Conservation (phyloP, 2,797 vertebrate species). For the Labroides dimidiatus region DNA sequence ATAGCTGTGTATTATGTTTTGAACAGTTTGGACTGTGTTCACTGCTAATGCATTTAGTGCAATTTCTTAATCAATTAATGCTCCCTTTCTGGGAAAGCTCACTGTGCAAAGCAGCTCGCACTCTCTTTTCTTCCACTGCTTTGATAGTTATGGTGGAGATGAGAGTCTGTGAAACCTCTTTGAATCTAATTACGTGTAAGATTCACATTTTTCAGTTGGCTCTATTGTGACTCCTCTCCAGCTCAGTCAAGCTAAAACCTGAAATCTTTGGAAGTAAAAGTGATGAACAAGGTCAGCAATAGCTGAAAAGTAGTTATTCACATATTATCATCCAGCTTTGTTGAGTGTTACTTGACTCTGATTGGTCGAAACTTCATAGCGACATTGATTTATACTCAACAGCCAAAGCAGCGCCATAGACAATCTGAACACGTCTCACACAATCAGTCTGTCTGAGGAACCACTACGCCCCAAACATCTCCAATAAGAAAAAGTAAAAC, state of each 20-base stretch:
- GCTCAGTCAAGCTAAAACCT: slow-evolving; percentile 2
- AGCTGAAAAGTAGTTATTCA: neutral
- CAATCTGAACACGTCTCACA: too few relatives aligned
- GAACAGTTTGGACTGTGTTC: slow-evolving; percentile 13
- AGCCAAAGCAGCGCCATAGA: too few relatives aligned
- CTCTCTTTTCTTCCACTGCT: slow-evolving; percentile 13
- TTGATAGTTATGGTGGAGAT: slow-evolving; percentile 20
- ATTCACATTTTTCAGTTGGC: slow-evolving; percentile 1
- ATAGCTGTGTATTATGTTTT: slow-evolving; percentile 35
- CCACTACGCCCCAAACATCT: too few relatives aligned
- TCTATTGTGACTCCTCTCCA: neutral
- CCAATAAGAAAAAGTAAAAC: too few relatives aligned
- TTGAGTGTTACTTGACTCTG: too few relatives aligned
- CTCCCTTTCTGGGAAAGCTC: slow-evolving; percentile 20
- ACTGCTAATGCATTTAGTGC: slow-evolving; percentile 5
- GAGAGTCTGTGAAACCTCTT: slow-evolving; percentile 22
- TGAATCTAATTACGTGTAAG: slow-evolving; percentile 14
- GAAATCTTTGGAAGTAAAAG: neutral
- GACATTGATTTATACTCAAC: too few relatives aligned
- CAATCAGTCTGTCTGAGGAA: too few relatives aligned
- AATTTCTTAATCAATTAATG: slow-evolving; percentile 23
- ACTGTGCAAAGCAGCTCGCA: slow-evolving; percentile 28
- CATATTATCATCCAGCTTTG: too few relatives aligned
- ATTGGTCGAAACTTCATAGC: too few relatives aligned
- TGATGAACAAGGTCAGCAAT: neutral